Percentiles rank a stretch among this genome's conserved stretches.
Evolutionary conservation across 2,888 invertebrate species (phyloP).

Genomic region (Xanthia icteritia): DNA sequence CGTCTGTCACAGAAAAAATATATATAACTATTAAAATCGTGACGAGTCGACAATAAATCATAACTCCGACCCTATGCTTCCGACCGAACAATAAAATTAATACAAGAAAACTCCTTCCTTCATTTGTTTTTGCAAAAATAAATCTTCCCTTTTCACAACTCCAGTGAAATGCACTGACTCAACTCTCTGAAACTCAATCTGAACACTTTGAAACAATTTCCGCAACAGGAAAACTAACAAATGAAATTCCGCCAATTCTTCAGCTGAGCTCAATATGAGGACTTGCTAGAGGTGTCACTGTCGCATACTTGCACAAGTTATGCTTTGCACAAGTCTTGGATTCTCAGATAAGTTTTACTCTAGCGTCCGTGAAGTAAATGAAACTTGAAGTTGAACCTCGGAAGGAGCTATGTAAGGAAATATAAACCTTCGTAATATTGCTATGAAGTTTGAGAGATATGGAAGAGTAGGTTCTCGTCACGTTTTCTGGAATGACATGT

Average conservation of each 20-base stretch:
- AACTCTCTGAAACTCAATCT: conserved; percentile 50
- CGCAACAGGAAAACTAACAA: conserved; percentile 57
- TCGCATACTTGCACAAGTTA: conserved; percentile 62
- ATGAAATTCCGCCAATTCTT: conserved; percentile 62
- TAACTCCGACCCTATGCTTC: no score
- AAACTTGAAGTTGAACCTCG: conserved; percentile 55
- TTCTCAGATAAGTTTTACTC: conserved; percentile 53
- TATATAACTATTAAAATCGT: background rate
- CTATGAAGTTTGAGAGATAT: conserved; percentile 36
- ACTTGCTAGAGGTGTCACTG: conserved; percentile 53
- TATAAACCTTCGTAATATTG: conserved; percentile 30
- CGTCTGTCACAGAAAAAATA: no score
- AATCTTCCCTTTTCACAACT: conserved; percentile 29
- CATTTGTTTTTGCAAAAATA: conserved; percentile 15
- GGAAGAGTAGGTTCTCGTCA: background rate
- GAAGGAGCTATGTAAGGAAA: conserved; percentile 28
- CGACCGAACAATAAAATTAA: background rate
- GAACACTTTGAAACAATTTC: conserved; percentile 52
- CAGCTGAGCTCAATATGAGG: conserved; percentile 38
- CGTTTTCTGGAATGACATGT: conserved; percentile 6
- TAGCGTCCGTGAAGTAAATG: conserved; percentile 40
- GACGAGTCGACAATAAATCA: background rate
- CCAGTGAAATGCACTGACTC: conserved; percentile 36
- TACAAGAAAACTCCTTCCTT: background rate
- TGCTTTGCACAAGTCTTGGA: conserved; percentile 57